phyloP scores from a whole-genome alignment of 2,888 invertebrate genomes.

The Zele albiditarsus region DNA sequence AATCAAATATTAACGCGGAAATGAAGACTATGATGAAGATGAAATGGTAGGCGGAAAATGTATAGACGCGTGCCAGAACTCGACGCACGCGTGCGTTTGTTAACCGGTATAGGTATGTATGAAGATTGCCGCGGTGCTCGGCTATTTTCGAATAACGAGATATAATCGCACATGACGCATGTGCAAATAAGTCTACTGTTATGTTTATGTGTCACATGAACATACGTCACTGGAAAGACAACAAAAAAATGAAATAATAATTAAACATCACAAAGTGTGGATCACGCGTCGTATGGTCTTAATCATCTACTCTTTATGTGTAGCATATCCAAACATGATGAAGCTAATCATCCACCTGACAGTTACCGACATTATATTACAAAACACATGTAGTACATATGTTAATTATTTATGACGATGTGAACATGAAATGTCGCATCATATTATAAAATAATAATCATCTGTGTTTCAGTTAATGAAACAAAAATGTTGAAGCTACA shows the following conservation, averaged over 20 bases:
- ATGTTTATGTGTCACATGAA: neutral
- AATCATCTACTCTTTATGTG: constrained; percentile 28
- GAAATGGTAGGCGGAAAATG: constrained; percentile 49
- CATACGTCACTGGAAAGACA: neutral
- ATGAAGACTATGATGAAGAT: constrained; percentile 34
- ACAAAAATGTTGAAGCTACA: too few species aligned
- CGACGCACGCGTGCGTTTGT: constrained; percentile 65
- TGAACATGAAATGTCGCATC: neutral
- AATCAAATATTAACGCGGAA: neutral
- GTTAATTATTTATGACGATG: neutral
- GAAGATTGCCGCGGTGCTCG: constrained; percentile 48
- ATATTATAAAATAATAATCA: neutral
- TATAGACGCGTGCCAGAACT: constrained; percentile 65
- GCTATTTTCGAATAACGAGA: constrained; percentile 62
- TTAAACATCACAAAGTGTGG: neutral
- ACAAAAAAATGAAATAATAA: neutral
- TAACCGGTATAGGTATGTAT: constrained; percentile 49
- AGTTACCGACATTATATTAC: neutral
- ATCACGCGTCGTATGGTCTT: neutral
- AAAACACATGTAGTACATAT: neutral
- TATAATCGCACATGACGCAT: constrained; percentile 46
- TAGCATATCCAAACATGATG: constrained; percentile 49
- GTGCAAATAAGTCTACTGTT: constrained; percentile 14
- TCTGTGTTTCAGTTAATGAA: neutral
- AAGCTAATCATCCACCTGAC: constrained; percentile 52